Conservation (phyloP, 1,140 invertebrate genomes). For the Sogatella furcifera region DNA sequence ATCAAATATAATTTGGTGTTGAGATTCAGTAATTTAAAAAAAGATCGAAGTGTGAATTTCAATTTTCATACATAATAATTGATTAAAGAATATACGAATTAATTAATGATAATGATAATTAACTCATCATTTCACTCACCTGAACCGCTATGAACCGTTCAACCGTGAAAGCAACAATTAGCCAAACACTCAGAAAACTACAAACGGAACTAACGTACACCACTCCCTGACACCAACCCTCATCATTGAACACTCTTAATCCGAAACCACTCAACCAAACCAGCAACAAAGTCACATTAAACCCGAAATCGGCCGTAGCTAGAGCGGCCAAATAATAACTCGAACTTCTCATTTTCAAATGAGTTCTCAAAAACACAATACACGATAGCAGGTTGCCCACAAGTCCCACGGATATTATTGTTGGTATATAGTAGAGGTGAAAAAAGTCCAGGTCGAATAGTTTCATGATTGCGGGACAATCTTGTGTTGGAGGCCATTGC, state of each 20-base stretch:
- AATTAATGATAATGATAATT: too few relatives aligned
- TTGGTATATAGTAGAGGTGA: constrained; percentile 40
- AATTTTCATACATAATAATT: too few relatives aligned
- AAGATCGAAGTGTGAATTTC: too few relatives aligned
- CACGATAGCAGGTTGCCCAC: constrained; percentile 44
- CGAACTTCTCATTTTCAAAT: constrained; percentile 42
- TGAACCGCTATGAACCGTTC: constrained; percentile 50
- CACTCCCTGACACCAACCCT: constrained; percentile 44
- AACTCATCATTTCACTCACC: too few relatives aligned
- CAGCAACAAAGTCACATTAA: constrained; percentile 37
- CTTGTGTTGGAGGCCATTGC: background rate
- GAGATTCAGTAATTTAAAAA: too few relatives aligned
- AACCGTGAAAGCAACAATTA: constrained; percentile 51
- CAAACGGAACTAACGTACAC: constrained; percentile 45
- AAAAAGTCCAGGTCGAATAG: constrained; percentile 40
- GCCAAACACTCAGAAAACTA: constrained; percentile 46
- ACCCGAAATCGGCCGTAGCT: constrained; percentile 42
- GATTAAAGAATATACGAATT: too few relatives aligned
- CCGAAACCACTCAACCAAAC: constrained; percentile 42
- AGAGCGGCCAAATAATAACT: constrained; percentile 47
- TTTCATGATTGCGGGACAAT: constrained; percentile 25
- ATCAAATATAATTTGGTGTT: too few relatives aligned
- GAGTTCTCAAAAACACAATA: constrained; percentile 43
- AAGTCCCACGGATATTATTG: constrained; percentile 41
- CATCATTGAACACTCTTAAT: constrained; percentile 38